A percentile compares a stretch with the other conserved stretches of the same genome.
These are phyloP conservation scores for Limnephilus rhombicus DNA, from an alignment of 2,888 invertebrate genomes.

Conservation along the genomic window DNA sequence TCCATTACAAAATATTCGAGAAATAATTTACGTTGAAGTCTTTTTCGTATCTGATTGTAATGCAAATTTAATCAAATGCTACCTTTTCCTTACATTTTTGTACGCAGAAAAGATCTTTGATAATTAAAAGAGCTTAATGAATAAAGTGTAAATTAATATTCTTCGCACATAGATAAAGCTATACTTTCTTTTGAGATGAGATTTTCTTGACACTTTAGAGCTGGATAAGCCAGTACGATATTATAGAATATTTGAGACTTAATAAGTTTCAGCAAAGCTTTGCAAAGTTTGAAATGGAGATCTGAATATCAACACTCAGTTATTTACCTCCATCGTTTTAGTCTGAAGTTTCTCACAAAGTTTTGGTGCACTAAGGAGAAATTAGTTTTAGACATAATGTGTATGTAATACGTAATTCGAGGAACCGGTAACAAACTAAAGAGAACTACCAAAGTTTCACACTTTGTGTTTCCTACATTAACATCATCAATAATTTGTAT, in stretches of 20 bases:
- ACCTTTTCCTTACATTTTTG: not conserved
- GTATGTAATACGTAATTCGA: not conserved
- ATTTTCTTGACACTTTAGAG: not conserved
- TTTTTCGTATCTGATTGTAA: not conserved
- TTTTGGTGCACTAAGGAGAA: not conserved
- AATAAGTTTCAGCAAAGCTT: not conserved
- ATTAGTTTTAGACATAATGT: not conserved
- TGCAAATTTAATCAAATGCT: not conserved
- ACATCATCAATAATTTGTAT: no score
- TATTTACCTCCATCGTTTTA: not conserved
- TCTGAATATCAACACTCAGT: not conserved
- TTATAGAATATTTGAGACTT: not conserved
- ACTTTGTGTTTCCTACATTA: not conserved
- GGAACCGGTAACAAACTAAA: not conserved
- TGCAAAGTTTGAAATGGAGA: not conserved
- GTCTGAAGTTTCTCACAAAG: no score
- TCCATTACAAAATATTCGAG: not conserved
- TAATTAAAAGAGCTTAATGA: not conserved
- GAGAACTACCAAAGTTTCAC: not conserved
- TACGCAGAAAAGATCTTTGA: not conserved
- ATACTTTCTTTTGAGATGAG: not conserved
- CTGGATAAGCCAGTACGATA: not conserved
- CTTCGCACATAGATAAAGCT: not conserved
- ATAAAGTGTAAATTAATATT: not conserved
- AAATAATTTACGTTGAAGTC: not conserved